Percentiles rank a stretch among this genome's conserved stretches.
Evolutionary conservation across 2,888 invertebrate genomes (phyloP).

Genomic region (Lobophora halterata): DNA sequence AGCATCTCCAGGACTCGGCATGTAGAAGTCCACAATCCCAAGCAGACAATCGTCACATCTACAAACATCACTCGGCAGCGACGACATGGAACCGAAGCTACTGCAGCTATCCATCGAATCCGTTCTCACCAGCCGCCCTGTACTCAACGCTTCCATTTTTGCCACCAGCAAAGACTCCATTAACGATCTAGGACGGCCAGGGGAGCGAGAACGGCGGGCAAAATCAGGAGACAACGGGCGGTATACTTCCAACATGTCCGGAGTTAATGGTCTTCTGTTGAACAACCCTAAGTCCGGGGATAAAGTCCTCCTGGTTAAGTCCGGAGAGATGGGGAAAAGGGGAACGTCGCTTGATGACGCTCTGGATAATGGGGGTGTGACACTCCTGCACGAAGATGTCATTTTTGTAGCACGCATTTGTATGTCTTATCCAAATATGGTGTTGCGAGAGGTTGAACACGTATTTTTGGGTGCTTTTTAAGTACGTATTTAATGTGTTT

Average conservation of each 20-base stretch:
- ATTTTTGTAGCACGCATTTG: slow-evolving; percentile 75
- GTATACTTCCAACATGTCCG: slow-evolving; percentile 58
- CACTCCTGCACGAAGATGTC: slow-evolving; percentile 75
- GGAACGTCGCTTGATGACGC: slow-evolving; percentile 66
- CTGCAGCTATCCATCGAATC: slow-evolving; percentile 89
- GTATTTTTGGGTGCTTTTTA: neutral
- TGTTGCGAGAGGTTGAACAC: slow-evolving; percentile 17
- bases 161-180: slow-evolving; percentile 91
- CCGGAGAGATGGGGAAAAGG: slow-evolving; percentile 55
- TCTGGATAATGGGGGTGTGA: slow-evolving; percentile 74
- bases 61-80: slow-evolving; percentile 87
- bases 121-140: slow-evolving; percentile 83
- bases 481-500: neutral
- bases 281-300: slow-evolving; percentile 70
- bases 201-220: slow-evolving; percentile 69
- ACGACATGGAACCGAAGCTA: slow-evolving; percentile 85
- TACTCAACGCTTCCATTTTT: slow-evolving; percentile 88
- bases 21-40: slow-evolving; percentile 89
- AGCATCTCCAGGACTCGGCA: slow-evolving; percentile 75
- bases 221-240: slow-evolving; percentile 71
- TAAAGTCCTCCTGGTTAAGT: slow-evolving; percentile 53
- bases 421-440: slow-evolving; percentile 24
- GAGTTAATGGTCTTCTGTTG: slow-evolving; percentile 62
- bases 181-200: slow-evolving; percentile 85
- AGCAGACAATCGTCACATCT: slow-evolving; percentile 91